Conservation (phyloP, 2,113 vertebrate genomes). For the Zosterops borbonicus region DNA sequence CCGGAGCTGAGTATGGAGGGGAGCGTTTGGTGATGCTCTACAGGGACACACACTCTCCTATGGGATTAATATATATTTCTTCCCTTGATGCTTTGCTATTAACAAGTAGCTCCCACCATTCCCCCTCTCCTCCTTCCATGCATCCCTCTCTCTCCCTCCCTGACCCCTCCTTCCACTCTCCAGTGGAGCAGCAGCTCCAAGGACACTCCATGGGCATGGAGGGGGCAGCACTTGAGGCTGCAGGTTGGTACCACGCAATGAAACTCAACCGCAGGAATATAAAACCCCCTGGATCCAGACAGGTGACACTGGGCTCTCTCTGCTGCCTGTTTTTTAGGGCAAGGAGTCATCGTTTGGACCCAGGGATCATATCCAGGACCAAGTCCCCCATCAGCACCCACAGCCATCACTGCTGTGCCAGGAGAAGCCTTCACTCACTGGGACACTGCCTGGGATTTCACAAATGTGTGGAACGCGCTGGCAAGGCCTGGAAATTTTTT, state of each 20-base stretch:
- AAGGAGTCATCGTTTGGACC: accelerated
- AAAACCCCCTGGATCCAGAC: accelerated
- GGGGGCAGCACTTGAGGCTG: not conserved
- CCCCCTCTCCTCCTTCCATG: not conserved
- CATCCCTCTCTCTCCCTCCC: not conserved
- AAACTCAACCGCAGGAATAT: not conserved
- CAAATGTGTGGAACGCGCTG: not conserved
- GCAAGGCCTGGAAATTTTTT: conserved; percentile 15
- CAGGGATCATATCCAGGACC: not conserved
- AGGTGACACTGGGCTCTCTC: not conserved
- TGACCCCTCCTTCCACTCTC: not conserved
- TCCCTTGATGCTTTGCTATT: not conserved
- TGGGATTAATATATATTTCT: not conserved
- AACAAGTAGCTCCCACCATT: not conserved
- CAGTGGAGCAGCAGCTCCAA: not conserved
- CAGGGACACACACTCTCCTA: accelerated
- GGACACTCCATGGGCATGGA: accelerated
- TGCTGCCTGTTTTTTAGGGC: not conserved
- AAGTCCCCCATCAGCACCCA: not conserved
- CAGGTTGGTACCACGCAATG: not conserved
- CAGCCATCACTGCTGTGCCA: not conserved
- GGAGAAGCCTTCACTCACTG: not conserved
- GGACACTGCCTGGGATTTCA: not conserved
- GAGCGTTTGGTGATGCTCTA: accelerated
- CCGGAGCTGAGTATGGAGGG: accelerated